Evolutionary conservation across 2,888 invertebrate species (phyloP).

Genomic region (Tortricodes alternella): DNA sequence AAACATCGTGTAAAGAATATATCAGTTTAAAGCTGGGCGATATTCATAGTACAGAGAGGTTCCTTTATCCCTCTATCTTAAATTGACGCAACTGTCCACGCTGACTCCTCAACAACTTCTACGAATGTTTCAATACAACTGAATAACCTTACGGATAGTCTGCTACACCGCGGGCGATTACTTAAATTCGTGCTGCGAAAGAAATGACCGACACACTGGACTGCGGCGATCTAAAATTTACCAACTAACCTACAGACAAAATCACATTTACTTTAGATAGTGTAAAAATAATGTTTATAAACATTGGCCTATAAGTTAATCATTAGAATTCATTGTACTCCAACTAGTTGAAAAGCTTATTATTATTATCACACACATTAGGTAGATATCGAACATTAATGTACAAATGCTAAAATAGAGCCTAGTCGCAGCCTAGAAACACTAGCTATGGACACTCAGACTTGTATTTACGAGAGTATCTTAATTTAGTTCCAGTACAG

Average conservation of each 20-base stretch:
- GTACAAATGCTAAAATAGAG: conserved; percentile 70
- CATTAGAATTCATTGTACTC: conserved; percentile 77
- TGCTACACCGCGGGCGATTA: background rate
- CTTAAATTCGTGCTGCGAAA: conserved; percentile 13
- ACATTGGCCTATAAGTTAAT: conserved; percentile 76
- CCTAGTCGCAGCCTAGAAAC: conserved; percentile 46
- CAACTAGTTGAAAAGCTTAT: conserved; percentile 79
- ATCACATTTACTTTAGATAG: conserved; percentile 76
- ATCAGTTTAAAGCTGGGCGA: conserved; percentile 29
- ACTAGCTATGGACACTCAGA: conserved; percentile 43
- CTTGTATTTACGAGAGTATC: conserved; percentile 41
- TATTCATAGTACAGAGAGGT: conserved; percentile 21
- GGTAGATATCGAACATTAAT: conserved; percentile 70
- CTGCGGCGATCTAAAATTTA: conserved; percentile 65
- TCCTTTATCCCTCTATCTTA: conserved; percentile 1
- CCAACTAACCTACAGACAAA: conserved; percentile 63
- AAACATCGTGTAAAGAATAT: conserved; percentile 22
- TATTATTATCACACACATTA: conserved; percentile 80
- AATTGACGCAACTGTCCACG: conserved; percentile 21
- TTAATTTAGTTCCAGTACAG: conserved; percentile 41
- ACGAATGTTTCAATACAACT: background rate
- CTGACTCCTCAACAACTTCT: conserved; percentile 7
- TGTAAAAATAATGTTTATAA: conserved; percentile 82
- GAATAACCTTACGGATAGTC: too few relatives aligned
- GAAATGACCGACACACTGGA: conserved; percentile 52